Base-by-base conservation (phyloP, 1,140 invertebrate species). In the Stegodyphus mimosarum region DNA sequence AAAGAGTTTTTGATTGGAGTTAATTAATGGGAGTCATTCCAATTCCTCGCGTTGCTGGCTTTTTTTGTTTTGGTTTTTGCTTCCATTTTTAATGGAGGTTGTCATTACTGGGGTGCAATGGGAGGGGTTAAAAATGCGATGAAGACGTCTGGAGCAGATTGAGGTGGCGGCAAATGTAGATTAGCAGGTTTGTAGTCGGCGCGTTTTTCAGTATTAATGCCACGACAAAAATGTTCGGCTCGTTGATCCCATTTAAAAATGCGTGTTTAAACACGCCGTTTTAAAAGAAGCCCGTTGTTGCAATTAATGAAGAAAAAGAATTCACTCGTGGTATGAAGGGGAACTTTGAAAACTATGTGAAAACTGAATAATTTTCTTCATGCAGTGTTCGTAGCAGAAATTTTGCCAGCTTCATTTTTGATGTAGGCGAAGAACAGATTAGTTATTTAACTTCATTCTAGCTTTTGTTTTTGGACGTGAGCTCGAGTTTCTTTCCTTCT, bases 1-100 rank as follows among this genome's bases (percentile, higher is more conserved):
- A 67, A 67, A 67, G 64, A 67, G 64, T 67, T 67, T 67, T 67
- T 67, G 64, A 67, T 67, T 67, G 64, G 11, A 67, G 15, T 67
- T 67, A 67, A 67, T 67, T 15, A 67, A 67, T 18, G 64, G 17
- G 64, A 67, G 64, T 67, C 64, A 18, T 67, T 67, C 64, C 64
- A 60, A 60, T 60, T 60, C 15, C 55, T 60, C 55, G 9, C 55
- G 9, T 18, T 7, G 64, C 6, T 7, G 64, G 15, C 1, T 18
- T 67, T 18, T 67, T 67, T 67, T 67, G 64, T 17, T 15, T n/a
- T 18, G 64, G 64, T 67, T 67, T 67, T 67, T 67, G 64, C 64
- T 15, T 67, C n/a, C 64, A 67, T 67, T 67, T 67, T 67, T 67
- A 67, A 67, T 67, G 64, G 64, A 67, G 64, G 64, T 1, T 67